Base-by-base conservation (phyloP, 2,113 vertebrate genomes). In the Forbesichthys agassizii region DNA sequence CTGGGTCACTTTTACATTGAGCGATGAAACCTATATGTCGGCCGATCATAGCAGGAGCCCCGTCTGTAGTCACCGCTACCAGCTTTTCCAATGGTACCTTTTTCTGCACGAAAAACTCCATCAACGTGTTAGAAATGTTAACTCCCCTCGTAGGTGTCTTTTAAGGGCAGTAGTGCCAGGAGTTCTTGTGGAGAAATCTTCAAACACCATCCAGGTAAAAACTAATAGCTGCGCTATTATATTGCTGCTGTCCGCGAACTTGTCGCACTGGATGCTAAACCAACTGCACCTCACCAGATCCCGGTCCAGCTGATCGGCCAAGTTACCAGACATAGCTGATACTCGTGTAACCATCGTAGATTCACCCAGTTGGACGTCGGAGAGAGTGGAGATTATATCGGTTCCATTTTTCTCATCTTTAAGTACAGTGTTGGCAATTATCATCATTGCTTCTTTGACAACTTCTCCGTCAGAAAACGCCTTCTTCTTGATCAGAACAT, bases 51-150 rank as follows among this genome's bases (percentile, higher is more conserved):
- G 68, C 49, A 11, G 68, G 75, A 18, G 71, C 64, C 27, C 71
- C 16, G 20, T 74, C 65, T 33, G 53, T 78, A 4, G 77, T 79
- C 61, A 74, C 65, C 0, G 71, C 49, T 16, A 82, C 61, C 63
- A 77, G 52, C 68, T 77, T 79, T 67, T 77, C 61, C 58, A 81
- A 27, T 13, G 64, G 79, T 13, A 81, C 36, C 10, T 75, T 77
- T 68, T 85, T 73, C 58, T 86, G 1, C 48, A 53, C 20, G 0
- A 73, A 42, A 70, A 71, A 4, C 36, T 20, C 20, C 49, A 36
- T 65, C 52, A 68, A 42, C 12, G 27, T 18, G 27, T 65, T 33
- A 20, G 1, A 20, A 20, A 20, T 66, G 46, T 70, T 56, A 66
- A 77, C 36, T 47, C 57, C 74, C 42, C 33, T 57, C 14, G 59